These are phyloP conservation scores for Entelurus aequoreus DNA, from an alignment of 2,113 vertebrate species.

Conservation along the genomic window DNA sequence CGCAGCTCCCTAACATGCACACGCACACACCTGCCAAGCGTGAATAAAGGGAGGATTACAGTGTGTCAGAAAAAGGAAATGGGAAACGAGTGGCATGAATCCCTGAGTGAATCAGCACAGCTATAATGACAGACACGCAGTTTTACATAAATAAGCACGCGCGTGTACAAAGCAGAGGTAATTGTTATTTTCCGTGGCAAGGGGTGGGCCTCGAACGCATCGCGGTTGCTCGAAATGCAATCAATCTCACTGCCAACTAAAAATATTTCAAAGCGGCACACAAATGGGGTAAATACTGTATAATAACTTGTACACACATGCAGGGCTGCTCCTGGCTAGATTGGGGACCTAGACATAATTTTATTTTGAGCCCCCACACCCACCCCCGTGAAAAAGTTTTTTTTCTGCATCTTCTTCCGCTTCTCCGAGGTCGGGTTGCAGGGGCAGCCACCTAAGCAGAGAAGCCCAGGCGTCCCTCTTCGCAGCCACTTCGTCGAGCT, in stretches of 20 bases:
- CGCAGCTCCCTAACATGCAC: conserved; percentile 22
- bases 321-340: no score
- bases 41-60: conserved; percentile 61
- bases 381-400: no score
- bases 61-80: conserved; percentile 53
- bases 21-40: conserved; percentile 52
- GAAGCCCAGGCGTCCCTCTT: no score
- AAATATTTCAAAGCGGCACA: not conserved
- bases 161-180: conserved; percentile 7
- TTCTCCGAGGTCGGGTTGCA: no score
- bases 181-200: conserved; percentile 22
- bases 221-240: conserved; percentile 14
- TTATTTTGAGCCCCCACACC: no score
- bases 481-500: no score
- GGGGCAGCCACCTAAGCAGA: no score
- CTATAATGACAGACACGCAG: conserved; percentile 38
- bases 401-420: no score
- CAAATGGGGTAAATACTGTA: not conserved
- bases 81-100: conserved; percentile 45
- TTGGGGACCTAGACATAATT: no score
- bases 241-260: not conserved
- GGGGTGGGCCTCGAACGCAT: not conserved
- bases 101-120: conserved; percentile 45
- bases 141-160: conserved; percentile 22
- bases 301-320: no score